Base-by-base conservation (phyloP, 2,797 vertebrate species). In the Hapalemur alaotrensis region DNA sequence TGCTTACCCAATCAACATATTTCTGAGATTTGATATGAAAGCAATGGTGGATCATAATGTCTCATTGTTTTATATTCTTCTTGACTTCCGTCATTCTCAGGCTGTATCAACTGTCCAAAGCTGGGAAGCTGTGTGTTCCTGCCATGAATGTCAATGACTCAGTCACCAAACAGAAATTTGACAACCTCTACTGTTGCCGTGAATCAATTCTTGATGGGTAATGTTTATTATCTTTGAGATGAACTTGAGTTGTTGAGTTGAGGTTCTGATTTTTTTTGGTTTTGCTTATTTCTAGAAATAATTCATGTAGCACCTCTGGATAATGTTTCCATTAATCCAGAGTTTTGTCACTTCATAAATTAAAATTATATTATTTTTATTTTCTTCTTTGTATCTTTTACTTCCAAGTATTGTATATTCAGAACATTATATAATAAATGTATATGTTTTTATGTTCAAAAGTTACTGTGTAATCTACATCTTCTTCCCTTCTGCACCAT, bases 91-190 rank as follows among this genome's bases (percentile, higher is more conserved):
- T 0, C 41, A 0, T 83, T 7, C 0, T 32, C 8, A 99, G 99
- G 98, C 98, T 99, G 96, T 99, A 99, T 98, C 99, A 99, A 98
- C 97, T 99, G 72, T 99, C 99, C 86, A 99, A 99, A 97, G 99
- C 99, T 0, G 99, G 99, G n/a, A 99, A 99, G 96, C 98, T 99
- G 54, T 99, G 99, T 54, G 99, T 99, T 69, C 99, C 99, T 8
- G 99, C 99, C 91, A 99, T 99, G 99, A 99, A 99, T 12, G 99
- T 99, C 97, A 99, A 99, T 52, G 99, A 99, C 98, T 99, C 99
- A 0, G 99, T 99, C 91, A 99, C 99, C 70, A 99, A 99, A 98
- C 99, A 99, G 98, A 99, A 99, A 98, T 99, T 99, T 96, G 99
- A 99, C 98, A 99, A 99, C 98, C 99, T 99, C 13, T 99, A 99